Conservation (phyloP, 1,140 invertebrate species). For the Drosophila kepulauana region DNA sequence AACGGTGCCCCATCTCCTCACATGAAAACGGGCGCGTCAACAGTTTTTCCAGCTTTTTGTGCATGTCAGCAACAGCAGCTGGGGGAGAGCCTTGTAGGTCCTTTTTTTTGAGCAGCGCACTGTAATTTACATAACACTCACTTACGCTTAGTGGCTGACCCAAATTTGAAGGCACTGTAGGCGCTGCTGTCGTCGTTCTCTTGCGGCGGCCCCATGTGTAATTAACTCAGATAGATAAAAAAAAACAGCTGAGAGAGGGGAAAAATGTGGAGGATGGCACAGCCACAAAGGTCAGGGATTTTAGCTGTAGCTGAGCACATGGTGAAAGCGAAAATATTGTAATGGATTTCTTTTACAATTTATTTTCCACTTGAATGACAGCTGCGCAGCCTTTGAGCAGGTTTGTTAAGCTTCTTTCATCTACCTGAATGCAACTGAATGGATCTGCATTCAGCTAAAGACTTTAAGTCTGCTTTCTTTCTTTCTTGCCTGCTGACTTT, state of each 20-base stretch:
- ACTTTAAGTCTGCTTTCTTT: constrained; percentile 5
- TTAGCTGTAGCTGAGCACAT: constrained; percentile 40
- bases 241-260: not conserved
- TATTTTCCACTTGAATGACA: constrained; percentile 46
- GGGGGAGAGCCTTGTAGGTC: constrained; percentile 50
- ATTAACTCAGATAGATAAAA: constrained; percentile 57
- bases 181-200: not conserved
- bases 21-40: constrained; percentile 51
- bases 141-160: constrained; percentile 79
- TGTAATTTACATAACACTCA: constrained; percentile 80
- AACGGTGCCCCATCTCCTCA: constrained; percentile 36
- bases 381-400: constrained; percentile 39
- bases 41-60: constrained; percentile 50
- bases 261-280: constrained; percentile 6
- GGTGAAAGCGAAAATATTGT: constrained; percentile 74
- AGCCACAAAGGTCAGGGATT: constrained; percentile 79
- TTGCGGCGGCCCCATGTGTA: constrained; percentile 43
- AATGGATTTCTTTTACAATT: constrained; percentile 54
- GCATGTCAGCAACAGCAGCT: constrained; percentile 1
- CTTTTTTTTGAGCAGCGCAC: constrained; percentile 55
- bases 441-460: constrained; percentile 13
- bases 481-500: too few relatives aligned
- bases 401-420: constrained; percentile 34
- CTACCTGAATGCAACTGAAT: constrained; percentile 13
- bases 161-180: constrained; percentile 60